Conservation (phyloP, 2,113 vertebrate species). For the Nothoprocta perdicaria region DNA sequence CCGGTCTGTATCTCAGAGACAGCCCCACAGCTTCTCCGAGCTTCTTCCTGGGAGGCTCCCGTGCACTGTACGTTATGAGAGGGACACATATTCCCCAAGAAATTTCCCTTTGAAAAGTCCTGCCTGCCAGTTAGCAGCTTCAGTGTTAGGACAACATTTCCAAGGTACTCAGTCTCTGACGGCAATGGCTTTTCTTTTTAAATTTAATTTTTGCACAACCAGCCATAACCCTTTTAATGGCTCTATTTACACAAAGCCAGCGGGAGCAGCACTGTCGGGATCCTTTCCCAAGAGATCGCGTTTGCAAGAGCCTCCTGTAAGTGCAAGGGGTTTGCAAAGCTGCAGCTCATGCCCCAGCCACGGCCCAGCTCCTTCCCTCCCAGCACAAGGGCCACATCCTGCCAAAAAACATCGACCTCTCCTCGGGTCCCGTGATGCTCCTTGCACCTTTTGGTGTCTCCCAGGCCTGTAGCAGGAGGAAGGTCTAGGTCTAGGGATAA, state of each 20-base stretch:
- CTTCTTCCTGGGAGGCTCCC: background rate
- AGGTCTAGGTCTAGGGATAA: accelerated
- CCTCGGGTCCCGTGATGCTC: accelerated
- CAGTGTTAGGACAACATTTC: background rate
- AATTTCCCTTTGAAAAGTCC: background rate
- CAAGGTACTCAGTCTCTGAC: background rate
- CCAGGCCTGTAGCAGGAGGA: background rate
- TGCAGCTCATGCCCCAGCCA: background rate
- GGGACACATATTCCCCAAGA: background rate
- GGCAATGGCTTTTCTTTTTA: background rate
- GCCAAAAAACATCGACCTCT: background rate
- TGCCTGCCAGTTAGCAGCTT: background rate
- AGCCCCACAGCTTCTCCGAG: background rate
- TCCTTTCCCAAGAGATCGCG: background rate
- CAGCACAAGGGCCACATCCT: no score
- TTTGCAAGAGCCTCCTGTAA: background rate
- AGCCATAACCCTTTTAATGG: background rate
- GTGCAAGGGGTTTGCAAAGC: accelerated
- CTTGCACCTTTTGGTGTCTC: background rate
- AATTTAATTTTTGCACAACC: background rate
- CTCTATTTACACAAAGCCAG: background rate
- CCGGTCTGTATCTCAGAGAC: background rate
- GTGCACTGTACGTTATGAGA: accelerated
- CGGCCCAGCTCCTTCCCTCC: background rate
- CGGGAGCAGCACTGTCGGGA: accelerated